Evolutionary conservation across 1,140 invertebrate genomes (phyloP), one percentile per base, ranked within the genome.

Genomic region (Chironomus striatipennis): DNA sequence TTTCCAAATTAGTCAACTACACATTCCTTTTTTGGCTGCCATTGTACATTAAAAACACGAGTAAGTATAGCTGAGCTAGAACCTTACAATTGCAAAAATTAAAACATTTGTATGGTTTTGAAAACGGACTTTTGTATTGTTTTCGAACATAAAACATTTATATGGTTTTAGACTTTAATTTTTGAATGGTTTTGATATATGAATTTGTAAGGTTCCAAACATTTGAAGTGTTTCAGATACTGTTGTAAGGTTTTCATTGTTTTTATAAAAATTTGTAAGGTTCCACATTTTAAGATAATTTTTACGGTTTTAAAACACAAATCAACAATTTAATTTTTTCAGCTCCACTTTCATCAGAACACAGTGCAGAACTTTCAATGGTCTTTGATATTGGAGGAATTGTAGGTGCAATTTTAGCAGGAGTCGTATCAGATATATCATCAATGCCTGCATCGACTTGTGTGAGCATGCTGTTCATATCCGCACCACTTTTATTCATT

Each of bases 21-120:
- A 98, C 96, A 75, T 98, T 98, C 84, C 87, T 98, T 10, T 98
- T 93, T 81, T 99, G 97, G 96, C 85, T 99, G 77, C 97, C 97
- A 72, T 83, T 90, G 15, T 98, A 98, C 78, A 95, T 99, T 74
- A 88, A 89, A 73, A 85, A 86, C 74, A 92, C 92, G 76, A 93
- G 95, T 97, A 81, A 90, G 88, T 88, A 64, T 72, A 67, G n/a
- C n/a, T 43, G 64, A 43, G 24, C 34, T n/a, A n/a, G 8, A 34
- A 34, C 24, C 24, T 34, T 34, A 34, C 24, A 34, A 34, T 34
- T 34, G 24, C 24, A 34, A 34, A 34, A 3, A 10, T 15, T 73
- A 3, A 73, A 43, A 15, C 42, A 18, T 24, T 5, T 64, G 34
- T 24, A 20, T 15, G 9, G 9, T 7, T 24, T 75, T 42, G 43